These are phyloP conservation scores for Hemithea aestivaria DNA, from an alignment of 2,888 invertebrate species.

Conservation along the genomic window DNA sequence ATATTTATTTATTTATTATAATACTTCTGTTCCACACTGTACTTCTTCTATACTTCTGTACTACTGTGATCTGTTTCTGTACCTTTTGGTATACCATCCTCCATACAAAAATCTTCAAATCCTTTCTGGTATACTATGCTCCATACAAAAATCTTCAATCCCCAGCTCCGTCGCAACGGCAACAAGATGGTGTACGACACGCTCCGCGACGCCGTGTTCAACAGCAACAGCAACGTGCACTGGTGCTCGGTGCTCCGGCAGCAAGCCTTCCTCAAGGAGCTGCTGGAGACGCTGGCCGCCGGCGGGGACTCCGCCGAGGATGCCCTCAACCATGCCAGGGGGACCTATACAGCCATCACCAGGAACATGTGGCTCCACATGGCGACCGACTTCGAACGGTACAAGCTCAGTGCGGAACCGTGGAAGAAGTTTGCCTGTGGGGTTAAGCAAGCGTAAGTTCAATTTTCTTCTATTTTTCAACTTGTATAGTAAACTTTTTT, in stretches of 20 bases:
- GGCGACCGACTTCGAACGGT: conserved; percentile 83
- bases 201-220: conserved; percentile 58
- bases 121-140: too few species aligned
- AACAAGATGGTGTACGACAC: conserved; percentile 80
- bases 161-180: conserved; percentile 79
- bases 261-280: conserved; percentile 84
- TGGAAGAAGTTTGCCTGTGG: conserved; percentile 70
- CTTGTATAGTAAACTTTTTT: too few species aligned
- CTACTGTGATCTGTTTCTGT: too few species aligned
- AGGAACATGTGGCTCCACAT: conserved; percentile 83
- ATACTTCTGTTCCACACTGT: too few species aligned
- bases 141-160: too few species aligned
- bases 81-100: too few species aligned
- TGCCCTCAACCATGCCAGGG: conserved; percentile 72
- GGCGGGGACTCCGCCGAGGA: conserved; percentile 66
- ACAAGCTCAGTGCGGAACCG: conserved; percentile 74
- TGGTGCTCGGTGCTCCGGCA: conserved; percentile 86
- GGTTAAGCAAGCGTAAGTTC: conserved; percentile 46
- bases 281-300: conserved; percentile 80
- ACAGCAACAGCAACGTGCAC: conserved; percentile 84
- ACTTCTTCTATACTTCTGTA: too few species aligned
- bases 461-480: not conserved
- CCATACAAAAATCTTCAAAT: too few species aligned
- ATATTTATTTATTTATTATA: too few species aligned
- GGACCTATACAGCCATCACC: conserved; percentile 80